Evolutionary conservation across 64 coral and sea anemone genomes (phyloP).

Genomic region (Astreopora myriophthalma): DNA sequence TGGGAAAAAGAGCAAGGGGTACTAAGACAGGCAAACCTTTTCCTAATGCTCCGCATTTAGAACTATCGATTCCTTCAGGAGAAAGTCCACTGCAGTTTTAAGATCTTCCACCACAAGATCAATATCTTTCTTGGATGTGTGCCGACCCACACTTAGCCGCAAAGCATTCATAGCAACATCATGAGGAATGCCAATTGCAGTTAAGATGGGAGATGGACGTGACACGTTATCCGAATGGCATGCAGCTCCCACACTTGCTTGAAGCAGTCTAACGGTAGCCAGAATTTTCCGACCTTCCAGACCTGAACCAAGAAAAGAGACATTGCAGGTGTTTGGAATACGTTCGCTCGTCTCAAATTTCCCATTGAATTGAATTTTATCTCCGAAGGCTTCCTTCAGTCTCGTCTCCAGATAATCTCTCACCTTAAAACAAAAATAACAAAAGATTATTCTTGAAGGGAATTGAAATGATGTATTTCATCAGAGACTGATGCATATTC

Average conservation of each 20-base stretch:
- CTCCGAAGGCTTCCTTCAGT: slow-evolving; percentile 72
- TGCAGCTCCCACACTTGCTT: slow-evolving; percentile 94
- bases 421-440: slow-evolving; percentile 49
- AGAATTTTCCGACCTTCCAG: slow-evolving; percentile 75
- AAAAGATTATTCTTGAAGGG: neutral
- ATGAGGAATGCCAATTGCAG: slow-evolving; percentile 75
- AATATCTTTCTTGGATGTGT: slow-evolving; percentile 77
- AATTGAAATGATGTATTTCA: neutral
- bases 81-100: slow-evolving; percentile 55
- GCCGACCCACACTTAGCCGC: slow-evolving; percentile 87
- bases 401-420: slow-evolving; percentile 87
- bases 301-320: slow-evolving; percentile 80
- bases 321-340: slow-evolving; percentile 96
- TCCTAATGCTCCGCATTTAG: neutral
- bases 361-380: slow-evolving; percentile 85
- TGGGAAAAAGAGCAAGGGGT: no score
- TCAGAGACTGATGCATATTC: no score
- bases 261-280: slow-evolving; percentile 38
- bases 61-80: neutral
- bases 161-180: slow-evolving; percentile 94
- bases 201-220: slow-evolving; percentile 85
- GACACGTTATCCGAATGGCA: slow-evolving; percentile 84
- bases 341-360: slow-evolving; percentile 83
- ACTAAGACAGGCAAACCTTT: neutral
- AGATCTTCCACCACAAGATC: slow-evolving; percentile 86